phyloP scores from a whole-genome alignment of 2,797 vertebrate species.

The Trematomus bernacchii region DNA sequence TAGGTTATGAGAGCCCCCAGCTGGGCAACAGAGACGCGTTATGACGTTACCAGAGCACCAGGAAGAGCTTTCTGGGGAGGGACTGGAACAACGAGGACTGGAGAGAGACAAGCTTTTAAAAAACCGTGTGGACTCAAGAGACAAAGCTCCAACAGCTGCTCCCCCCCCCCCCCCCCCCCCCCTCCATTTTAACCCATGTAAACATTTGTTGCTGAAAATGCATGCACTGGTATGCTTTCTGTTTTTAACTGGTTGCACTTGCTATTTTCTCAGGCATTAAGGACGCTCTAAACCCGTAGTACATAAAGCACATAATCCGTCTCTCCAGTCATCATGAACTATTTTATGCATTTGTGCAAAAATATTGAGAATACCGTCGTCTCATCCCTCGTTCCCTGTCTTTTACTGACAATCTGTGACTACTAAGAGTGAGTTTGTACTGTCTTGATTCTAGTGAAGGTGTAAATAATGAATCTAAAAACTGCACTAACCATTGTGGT shows the following conservation, averaged over 20 bases:
- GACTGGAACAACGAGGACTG: conserved; percentile 69
- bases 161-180: too few species aligned
- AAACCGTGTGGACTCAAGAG: conserved; percentile 47
- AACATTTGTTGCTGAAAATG: conserved; percentile 65
- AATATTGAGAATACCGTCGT: conserved; percentile 39
- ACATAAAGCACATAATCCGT: conserved; percentile 50
- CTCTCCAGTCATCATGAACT: conserved; percentile 44
- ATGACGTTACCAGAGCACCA: conserved; percentile 75
- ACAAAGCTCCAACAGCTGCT: conserved; percentile 23
- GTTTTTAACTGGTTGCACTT: conserved; percentile 66
- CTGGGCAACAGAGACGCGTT: conserved; percentile 77
- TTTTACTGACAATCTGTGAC: conserved; percentile 82
- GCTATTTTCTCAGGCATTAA: conserved; percentile 67
- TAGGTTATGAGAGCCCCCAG: conserved; percentile 79
- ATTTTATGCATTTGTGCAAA: conserved; percentile 60
- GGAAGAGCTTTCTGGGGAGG: conserved; percentile 41
- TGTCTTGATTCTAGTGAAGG: conserved; percentile 67
- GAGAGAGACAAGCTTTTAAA: conserved; percentile 73
- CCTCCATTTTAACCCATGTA: conserved; percentile 36
- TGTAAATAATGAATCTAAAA: conserved; percentile 74
- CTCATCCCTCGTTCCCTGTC: conserved; percentile 36
- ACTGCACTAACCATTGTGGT: conserved; percentile 78
- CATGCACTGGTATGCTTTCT: conserved; percentile 71
- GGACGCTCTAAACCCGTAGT: conserved; percentile 46
- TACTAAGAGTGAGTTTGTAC: conserved; percentile 70